Evolutionary conservation across 2,888 invertebrate species (phyloP).

Genomic region (Serripes groenlandicus): DNA sequence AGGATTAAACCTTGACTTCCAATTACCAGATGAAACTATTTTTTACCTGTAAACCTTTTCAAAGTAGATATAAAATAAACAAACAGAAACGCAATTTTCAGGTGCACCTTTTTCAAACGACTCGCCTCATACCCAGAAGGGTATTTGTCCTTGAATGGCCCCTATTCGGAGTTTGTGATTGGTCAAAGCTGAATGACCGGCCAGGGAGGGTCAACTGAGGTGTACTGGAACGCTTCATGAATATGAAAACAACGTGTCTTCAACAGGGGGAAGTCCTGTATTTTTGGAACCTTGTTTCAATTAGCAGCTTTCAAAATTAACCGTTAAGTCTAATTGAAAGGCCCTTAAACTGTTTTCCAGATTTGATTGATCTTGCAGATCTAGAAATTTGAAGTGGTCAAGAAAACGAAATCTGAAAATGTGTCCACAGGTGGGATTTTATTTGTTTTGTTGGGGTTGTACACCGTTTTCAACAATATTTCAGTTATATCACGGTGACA

Average conservation of each 20-base stretch:
- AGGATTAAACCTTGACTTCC: no score
- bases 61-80: no score
- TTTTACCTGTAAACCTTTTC: no score
- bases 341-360: slow-evolving; percentile 12
- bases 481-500: no score
- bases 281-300: slow-evolving; percentile 28
- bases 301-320: slow-evolving; percentile 25
- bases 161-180: not conserved
- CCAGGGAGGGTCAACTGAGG: slow-evolving; percentile 24
- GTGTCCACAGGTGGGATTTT: no score
- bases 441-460: no score
- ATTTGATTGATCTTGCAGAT: slow-evolving; percentile 1
- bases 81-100: not conserved
- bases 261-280: slow-evolving; percentile 1
- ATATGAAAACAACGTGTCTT: slow-evolving; percentile 20
- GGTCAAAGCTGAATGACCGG: slow-evolving; percentile 28
- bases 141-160: slow-evolving; percentile 30
- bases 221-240: slow-evolving; percentile 24
- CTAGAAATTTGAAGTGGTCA: no score
- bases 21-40: no score
- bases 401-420: no score
- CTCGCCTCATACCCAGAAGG: not conserved
- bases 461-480: no score
- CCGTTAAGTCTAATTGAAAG: slow-evolving; percentile 20
- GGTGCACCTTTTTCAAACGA: not conserved